phyloP scores from a whole-genome alignment of 2,888 invertebrate genomes.

The Sinelater perroti region DNA sequence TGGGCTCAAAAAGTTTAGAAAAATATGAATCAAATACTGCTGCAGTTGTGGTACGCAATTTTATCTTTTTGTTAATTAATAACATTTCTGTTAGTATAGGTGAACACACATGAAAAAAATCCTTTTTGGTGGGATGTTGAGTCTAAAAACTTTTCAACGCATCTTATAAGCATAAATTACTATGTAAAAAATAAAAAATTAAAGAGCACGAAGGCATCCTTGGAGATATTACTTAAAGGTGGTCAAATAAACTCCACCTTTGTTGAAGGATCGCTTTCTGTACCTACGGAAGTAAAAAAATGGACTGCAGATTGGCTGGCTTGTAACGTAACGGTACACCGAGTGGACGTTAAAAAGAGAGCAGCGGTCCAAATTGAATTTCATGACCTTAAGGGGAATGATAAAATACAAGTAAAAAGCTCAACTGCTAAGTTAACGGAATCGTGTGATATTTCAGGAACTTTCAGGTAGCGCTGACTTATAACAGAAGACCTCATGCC shows the following conservation, averaged over 20 bases:
- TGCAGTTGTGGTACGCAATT: slow-evolving; percentile 2
- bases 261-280: background rate
- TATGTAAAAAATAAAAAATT: background rate
- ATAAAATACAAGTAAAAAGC: background rate
- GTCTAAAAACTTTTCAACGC: background rate
- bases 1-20: background rate
- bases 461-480: slow-evolving; percentile 16
- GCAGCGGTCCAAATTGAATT: slow-evolving; percentile 7
- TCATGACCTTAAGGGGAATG: background rate
- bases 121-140: slow-evolving; percentile 21
- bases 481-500: slow-evolving; percentile 20
- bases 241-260: background rate
- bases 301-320: slow-evolving; percentile 4
- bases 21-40: background rate
- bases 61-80: too few species aligned
- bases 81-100: slow-evolving; percentile 1
- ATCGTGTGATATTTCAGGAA: background rate
- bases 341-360: slow-evolving; percentile 8
- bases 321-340: slow-evolving; percentile 15
- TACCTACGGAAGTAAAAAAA: slow-evolving; percentile 5
- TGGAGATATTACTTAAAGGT: slow-evolving; percentile 2
- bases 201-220: background rate
- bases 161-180: slow-evolving; percentile 6
- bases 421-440: background rate
- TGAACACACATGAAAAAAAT: background rate